phyloP scores from a whole-genome alignment of 23 tunicate genomes.

The Oikopleura dioica region DNA sequence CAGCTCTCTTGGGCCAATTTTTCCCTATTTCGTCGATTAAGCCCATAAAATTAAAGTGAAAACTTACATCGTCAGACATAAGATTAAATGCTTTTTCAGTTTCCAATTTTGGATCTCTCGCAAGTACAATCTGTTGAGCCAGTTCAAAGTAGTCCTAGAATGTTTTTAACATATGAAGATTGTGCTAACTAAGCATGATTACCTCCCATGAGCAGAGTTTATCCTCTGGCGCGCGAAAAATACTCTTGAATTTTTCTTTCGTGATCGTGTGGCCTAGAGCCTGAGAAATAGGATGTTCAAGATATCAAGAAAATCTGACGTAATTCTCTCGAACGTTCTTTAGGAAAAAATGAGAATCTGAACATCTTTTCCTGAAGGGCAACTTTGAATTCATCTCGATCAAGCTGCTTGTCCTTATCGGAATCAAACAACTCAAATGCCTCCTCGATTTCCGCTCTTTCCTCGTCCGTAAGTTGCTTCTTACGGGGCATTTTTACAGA shows the following conservation, averaged over 20 bases:
- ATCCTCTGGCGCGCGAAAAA: neutral
- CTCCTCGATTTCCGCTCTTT: constrained; percentile 92
- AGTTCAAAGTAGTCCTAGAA: neutral
- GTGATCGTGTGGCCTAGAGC: neutral
- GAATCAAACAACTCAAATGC: constrained; percentile 95
- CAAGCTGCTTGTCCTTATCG: constrained; percentile 54
- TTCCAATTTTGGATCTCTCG: constrained; percentile 80
- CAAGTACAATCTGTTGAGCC: constrained; percentile 29
- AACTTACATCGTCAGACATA: constrained; percentile 61
- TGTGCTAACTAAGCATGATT: neutral
- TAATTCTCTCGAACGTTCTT: no score
- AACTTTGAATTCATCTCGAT: constrained; percentile 82
- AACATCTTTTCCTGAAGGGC: no score
- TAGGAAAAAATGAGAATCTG: no score
- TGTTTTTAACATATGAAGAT: neutral
- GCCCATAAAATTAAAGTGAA: neutral
- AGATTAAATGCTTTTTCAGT: constrained; percentile 64
- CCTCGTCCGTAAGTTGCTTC: constrained; percentile 39
- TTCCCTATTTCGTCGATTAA: no score
- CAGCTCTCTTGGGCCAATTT: constrained; percentile 42
- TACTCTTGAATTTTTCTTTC: neutral
- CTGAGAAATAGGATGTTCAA: no score
- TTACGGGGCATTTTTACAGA: neutral
- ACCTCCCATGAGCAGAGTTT: neutral
- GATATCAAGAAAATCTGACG: no score